Evolutionary conservation across 92 coral and sea anemone genomes (phyloP), one percentile per base, ranked within the genome.

Genomic region (Epizoanthus ramosus): DNA sequence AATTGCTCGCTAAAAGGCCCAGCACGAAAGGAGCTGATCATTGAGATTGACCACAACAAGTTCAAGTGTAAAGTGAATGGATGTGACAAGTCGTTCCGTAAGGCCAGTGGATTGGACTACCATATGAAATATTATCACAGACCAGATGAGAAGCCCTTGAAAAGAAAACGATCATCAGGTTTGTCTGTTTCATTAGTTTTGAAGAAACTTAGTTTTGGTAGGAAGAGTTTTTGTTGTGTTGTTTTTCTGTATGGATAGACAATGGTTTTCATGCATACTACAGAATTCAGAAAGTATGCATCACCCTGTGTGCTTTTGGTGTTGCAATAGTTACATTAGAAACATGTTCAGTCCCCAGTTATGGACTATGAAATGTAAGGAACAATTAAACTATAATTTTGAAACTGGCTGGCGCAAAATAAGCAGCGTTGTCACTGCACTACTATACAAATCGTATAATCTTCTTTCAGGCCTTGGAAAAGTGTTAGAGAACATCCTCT

Each of bases 71-170:
- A 89, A 57, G 83, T 88, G 54, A 79, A 86, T 5, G 98, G 92
- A 17, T 95, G 98, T 79, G 98, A 95, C 81, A 95, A 95, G 86
- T 95, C 98, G 1, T 95, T 95, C 80, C 96, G 98, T 63, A 95
- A 95, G 87, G 98, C 95, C 31, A 89, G 98, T 71, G 95, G 97
- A 4, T 69, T 95, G 84, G 98, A 95, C 54, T 94, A 92, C 67
- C 98, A 95, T 61, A 86, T 90, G 58, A 95, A 95, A 65, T 95
- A 95, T 66, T 95, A 95, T 79, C 98, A 95, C 75, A 80, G 88
- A 6, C 92, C 93, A 37, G 87, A 88, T 54, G 88, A 88, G 31
- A 89, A 87, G 52, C 75, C 92, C 17, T 50, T 86, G 8, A 92
- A 92, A 80, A 83, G 93, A 56, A 95, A 95, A 69, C 79, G 98